These are phyloP conservation scores for Axis porcinus DNA, from an alignment of 2,113 vertebrate genomes.

Conservation along the genomic window DNA sequence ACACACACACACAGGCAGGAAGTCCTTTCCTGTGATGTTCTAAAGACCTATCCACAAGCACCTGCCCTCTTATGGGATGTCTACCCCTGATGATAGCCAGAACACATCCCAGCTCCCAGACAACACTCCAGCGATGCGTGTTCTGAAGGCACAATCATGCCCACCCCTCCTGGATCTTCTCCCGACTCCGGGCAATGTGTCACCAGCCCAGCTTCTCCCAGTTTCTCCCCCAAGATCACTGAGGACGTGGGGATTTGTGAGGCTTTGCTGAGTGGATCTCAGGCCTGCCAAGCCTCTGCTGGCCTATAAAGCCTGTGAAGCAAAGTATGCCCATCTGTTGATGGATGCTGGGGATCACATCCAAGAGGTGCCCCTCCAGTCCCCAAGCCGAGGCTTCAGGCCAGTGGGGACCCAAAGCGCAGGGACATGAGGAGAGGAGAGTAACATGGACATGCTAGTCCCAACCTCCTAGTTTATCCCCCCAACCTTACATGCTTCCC, in stretches of 20 bases:
- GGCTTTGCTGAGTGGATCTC: neutral
- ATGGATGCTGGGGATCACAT: accelerated
- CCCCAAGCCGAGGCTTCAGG: neutral
- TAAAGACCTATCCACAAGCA: neutral
- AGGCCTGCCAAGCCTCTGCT: too few relatives aligned
- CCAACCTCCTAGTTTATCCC: neutral
- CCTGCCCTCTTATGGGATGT: neutral
- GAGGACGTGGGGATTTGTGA: accelerated
- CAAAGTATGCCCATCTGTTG: accelerated
- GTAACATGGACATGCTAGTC: accelerated
- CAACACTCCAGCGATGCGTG: accelerated
- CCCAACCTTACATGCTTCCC: accelerated
- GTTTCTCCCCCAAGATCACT: accelerated
- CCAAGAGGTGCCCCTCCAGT: accelerated
- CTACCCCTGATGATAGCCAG: too few relatives aligned
- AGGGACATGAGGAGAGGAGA: too few relatives aligned
- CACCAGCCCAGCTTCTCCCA: neutral
- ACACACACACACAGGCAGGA: neutral
- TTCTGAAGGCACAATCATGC: accelerated
- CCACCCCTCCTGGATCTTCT: accelerated
- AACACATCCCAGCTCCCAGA: accelerated
- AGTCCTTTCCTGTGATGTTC: neutral
- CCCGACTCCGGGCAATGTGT: accelerated
- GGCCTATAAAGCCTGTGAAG: neutral
- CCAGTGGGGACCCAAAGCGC: neutral